These are phyloP conservation scores for Sesia apiformis DNA, from an alignment of 2,888 invertebrate genomes.

Conservation along the genomic window DNA sequence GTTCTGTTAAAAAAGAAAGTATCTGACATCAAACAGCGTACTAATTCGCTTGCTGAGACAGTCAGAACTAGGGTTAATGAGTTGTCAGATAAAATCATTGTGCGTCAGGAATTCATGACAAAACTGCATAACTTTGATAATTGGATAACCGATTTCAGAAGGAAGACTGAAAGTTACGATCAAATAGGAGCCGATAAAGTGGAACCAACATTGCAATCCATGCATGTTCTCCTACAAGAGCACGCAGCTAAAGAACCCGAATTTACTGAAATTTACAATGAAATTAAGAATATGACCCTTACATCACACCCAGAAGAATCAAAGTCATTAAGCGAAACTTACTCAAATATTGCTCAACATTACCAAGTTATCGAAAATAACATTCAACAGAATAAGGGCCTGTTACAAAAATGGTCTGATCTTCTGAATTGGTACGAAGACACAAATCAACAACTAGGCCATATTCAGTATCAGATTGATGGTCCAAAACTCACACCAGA, in stretches of 20 bases:
- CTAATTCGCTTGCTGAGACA: conserved; percentile 83
- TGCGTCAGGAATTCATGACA: conserved; percentile 88
- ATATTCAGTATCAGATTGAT: conserved; percentile 86
- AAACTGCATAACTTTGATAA: conserved; percentile 85
- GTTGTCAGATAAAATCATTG: conserved; percentile 86
- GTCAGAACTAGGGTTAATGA: conserved; percentile 85
- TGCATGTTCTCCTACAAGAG: conserved; percentile 88
- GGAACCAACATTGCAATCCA: conserved; percentile 83
- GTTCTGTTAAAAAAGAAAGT: conserved; percentile 81
- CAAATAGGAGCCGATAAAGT: conserved; percentile 88
- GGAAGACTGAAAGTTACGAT: conserved; percentile 83
- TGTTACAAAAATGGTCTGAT: conserved; percentile 88
- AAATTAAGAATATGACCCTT: conserved; percentile 84
- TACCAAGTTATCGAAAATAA: conserved; percentile 85
- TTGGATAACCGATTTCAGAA: conserved; percentile 84
- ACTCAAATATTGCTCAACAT: conserved; percentile 82
- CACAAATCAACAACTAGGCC: conserved; percentile 83
- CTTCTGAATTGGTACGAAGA: conserved; percentile 88
- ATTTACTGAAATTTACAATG: conserved; percentile 85
- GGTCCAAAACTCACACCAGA: conserved; percentile 81
- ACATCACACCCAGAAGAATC: conserved; percentile 84
- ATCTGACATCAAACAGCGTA: conserved; percentile 81
- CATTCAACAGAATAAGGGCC: conserved; percentile 81
- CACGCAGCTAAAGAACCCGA: conserved; percentile 87
- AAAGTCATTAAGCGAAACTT: conserved; percentile 81